Evolutionary conservation across 1,140 invertebrate genomes (phyloP), one percentile per base, ranked within the genome.

Genomic region (Sipha flava): DNA sequence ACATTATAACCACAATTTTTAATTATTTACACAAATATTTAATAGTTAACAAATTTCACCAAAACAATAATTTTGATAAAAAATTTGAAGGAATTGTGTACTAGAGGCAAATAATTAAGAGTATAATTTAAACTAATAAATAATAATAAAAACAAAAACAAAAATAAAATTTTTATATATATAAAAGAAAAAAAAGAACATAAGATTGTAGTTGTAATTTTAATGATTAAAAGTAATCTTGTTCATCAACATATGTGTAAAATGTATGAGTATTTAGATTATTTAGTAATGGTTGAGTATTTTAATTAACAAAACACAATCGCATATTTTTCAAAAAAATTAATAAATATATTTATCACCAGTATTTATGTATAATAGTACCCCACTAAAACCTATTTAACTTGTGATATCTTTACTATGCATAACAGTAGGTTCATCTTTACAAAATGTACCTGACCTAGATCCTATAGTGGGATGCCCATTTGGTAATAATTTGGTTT

Each of bases 381-480:
- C n/a, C n/a, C n/a, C n/a, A n/a, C n/a, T n/a, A n/a, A n/a, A n/a
- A n/a, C n/a, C n/a, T n/a, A n/a, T n/a, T 47, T 26, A 70, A 47
- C 10, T 77, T 18, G 52, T 77, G 29, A 77, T 77, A 57, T 77
- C 73, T 77, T 77, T 77, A 57, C 45, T 88, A 62, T 88, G 88
- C 21, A 89, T 83, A 82, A 89, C 87, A 16, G 89, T 86, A 64
- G 90, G 86, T 84, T 92, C 90, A 82, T 92, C 91, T 84, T 91
- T 92, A 10, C 91, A 85, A 83, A 92, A 92, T 0, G 91, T 93
- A 14, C 90, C 89, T 0, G 91, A 92, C 79, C 91, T 85, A 14
- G 87, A 88, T 59, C 87, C 87, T 34, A 87, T 86, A 7, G 85
- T 87, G 5, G 85, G 79, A 37, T 81, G 81, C 40, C 64, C 68